Conservation (phyloP, 2,797 vertebrate species). For the Picus viridis region DNA sequence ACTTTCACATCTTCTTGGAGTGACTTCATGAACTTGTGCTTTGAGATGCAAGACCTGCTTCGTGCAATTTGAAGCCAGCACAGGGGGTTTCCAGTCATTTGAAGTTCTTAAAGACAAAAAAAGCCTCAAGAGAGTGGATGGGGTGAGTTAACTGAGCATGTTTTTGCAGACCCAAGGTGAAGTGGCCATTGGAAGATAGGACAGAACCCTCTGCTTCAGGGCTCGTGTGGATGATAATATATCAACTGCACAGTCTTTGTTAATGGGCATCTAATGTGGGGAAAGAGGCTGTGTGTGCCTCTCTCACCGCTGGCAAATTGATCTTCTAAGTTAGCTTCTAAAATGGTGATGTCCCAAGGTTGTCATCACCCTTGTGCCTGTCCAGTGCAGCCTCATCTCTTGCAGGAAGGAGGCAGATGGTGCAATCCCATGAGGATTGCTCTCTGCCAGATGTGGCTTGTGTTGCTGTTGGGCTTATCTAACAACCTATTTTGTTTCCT, state of each 20-base stretch:
- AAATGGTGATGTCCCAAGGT: not conserved
- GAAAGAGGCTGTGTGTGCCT: not conserved
- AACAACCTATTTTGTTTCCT: not conserved
- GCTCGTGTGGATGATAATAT: not conserved
- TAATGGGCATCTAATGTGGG: not conserved
- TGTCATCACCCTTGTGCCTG: rapidly evolving
- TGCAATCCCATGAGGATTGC: not conserved
- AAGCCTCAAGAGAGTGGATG: not conserved
- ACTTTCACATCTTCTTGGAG: not conserved
- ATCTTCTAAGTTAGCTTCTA: not conserved
- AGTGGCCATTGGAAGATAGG: conserved; percentile 1
- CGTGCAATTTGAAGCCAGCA: not conserved
- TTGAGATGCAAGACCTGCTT: not conserved
- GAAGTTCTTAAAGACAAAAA: not conserved
- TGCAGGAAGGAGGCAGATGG: not conserved
- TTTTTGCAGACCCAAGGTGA: conserved; percentile 13
- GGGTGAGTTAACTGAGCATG: conserved; percentile 9
- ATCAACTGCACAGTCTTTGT: not conserved
- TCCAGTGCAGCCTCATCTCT: not conserved
- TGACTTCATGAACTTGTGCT: conserved; percentile 2
- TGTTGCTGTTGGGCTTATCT: not conserved
- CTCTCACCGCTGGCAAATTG: not conserved
- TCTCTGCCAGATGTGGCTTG: not conserved
- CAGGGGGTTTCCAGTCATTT: not conserved
- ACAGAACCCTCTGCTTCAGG: not conserved